These are phyloP conservation scores for Chromoteleia sp. DNA, from an alignment of 2,888 invertebrate species.

Conservation along the genomic window DNA sequence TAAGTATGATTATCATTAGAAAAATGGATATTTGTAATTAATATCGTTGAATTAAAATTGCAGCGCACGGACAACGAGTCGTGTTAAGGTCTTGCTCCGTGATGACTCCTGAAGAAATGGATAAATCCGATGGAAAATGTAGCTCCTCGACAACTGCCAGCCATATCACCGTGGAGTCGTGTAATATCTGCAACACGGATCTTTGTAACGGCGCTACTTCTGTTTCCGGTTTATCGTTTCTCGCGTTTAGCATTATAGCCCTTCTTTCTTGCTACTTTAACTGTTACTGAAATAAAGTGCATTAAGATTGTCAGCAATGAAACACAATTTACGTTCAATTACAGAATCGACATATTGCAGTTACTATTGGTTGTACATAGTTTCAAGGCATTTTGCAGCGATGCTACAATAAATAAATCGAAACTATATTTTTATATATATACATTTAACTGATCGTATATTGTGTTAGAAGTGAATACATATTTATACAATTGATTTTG, in stretches of 20 bases:
- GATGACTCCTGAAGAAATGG: constrained; percentile 78
- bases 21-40: too few relatives aligned
- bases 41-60: constrained; percentile 40
- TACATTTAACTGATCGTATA: too few relatives aligned
- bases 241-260: constrained; percentile 71
- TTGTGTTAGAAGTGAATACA: neutral
- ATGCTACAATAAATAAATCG: too few relatives aligned
- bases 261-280: constrained; percentile 70
- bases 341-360: neutral
- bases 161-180: constrained; percentile 77
- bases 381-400: constrained; percentile 11
- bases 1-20: too few relatives aligned
- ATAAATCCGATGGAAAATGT: constrained; percentile 78
- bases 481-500: constrained; percentile 21
- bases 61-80: constrained; percentile 77
- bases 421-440: too few relatives aligned
- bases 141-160: constrained; percentile 72
- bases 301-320: neutral
- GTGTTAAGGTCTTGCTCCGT: constrained; percentile 78
- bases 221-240: constrained; percentile 73
- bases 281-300: constrained; percentile 61
- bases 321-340: neutral
- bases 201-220: constrained; percentile 80
- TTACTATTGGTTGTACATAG: constrained; percentile 9
- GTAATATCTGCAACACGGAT: constrained; percentile 80